Evolutionary conservation across 2,888 invertebrate species (phyloP).

Genomic region (Zeuzera pyrina): DNA sequence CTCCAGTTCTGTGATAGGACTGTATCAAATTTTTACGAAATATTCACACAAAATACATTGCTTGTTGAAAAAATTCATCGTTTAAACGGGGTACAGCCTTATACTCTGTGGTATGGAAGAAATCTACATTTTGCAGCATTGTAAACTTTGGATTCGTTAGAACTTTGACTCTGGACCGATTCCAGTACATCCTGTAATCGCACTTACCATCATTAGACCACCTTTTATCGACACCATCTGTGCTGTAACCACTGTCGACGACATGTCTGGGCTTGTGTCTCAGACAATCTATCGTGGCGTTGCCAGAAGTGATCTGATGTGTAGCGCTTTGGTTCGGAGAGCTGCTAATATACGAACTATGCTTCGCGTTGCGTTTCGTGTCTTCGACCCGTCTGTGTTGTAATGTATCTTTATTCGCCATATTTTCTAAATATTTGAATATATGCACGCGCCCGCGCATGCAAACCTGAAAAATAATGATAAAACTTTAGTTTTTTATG

Average conservation of each 20-base stretch:
- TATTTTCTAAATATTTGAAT: conserved; percentile 93
- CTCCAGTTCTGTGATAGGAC: no score
- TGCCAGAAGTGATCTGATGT: conserved; percentile 58
- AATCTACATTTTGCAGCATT: no score
- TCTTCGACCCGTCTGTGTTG: conserved; percentile 67
- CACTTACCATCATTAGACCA: conserved; percentile 86
- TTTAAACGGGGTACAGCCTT: no score
- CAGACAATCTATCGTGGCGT: conserved; percentile 63
- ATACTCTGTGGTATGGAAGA: no score
- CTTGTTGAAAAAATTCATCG: no score
- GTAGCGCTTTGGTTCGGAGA: conserved; percentile 34
- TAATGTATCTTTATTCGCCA: conserved; percentile 80
- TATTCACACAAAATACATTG: no score
- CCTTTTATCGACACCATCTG: conserved; percentile 86
- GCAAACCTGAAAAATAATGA: conserved; percentile 77
- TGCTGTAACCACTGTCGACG: conserved; percentile 92
- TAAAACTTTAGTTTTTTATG: conserved; percentile 5
- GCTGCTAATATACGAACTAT: conserved; percentile 51
- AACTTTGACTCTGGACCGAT: no score
- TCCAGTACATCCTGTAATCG: neutral
- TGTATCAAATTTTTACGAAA: no score
- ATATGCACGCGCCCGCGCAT: conserved; percentile 94
- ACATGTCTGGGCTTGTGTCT: conserved; percentile 76
- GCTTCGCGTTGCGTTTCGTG: conserved; percentile 55
- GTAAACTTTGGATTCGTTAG: no score